phyloP scores from a whole-genome alignment of 1,140 invertebrate species.

The Pseudomyrmex flavicornis region DNA sequence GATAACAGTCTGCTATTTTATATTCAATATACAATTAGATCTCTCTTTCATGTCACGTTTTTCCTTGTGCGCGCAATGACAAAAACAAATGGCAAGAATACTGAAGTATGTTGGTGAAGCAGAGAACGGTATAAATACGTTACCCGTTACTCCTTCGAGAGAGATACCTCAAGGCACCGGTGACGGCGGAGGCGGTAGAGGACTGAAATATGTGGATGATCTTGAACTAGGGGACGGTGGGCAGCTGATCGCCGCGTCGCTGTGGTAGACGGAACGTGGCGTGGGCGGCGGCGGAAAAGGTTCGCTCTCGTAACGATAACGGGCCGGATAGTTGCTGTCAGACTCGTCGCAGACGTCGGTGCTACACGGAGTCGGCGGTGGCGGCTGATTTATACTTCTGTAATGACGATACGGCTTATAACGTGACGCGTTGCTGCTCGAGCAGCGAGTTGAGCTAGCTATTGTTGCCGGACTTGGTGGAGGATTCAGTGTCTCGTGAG shows the following conservation, averaged over 20 bases:
- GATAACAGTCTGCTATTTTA: too few relatives aligned
- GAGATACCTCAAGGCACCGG: slow-evolving; percentile 86
- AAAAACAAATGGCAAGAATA: background rate
- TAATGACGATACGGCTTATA: slow-evolving; percentile 91
- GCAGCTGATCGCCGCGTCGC: slow-evolving; percentile 88
- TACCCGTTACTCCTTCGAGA: background rate
- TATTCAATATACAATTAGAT: too few relatives aligned
- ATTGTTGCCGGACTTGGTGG: slow-evolving; percentile 95
- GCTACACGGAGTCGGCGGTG: slow-evolving; percentile 96
- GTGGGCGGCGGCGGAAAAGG: slow-evolving; percentile 94
- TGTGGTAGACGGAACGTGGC: slow-evolving; percentile 91
- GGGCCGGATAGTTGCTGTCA: slow-evolving; percentile 88
- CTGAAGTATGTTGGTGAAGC: slow-evolving; percentile 3
- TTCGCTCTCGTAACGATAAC: slow-evolving; percentile 88
- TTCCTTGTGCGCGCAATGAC: too few relatives aligned
- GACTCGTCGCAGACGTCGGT: slow-evolving; percentile 97
- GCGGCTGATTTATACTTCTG: slow-evolving; percentile 92
- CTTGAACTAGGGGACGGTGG: slow-evolving; percentile 92
- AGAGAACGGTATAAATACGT: background rate
- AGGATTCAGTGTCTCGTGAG: slow-evolving; percentile 93
- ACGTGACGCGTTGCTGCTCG: slow-evolving; percentile 86
- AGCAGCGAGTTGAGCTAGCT: slow-evolving; percentile 86
- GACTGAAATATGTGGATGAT: slow-evolving; percentile 91
- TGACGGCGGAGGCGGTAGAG: slow-evolving; percentile 89
- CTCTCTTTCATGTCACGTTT: too few relatives aligned